These are phyloP conservation scores for Delia radicum DNA, from an alignment of 1,140 invertebrate species.

Conservation along the genomic window DNA sequence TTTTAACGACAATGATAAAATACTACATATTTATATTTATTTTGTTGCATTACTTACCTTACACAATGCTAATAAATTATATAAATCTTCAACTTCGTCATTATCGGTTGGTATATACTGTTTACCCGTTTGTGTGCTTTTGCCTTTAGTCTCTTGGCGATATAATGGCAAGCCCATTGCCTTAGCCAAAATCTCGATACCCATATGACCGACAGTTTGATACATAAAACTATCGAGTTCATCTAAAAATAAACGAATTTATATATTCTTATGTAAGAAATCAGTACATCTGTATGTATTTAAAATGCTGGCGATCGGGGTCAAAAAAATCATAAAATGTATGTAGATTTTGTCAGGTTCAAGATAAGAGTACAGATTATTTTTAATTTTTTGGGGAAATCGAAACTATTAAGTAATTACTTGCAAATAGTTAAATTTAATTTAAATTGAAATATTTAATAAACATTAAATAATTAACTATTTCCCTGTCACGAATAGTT, in stretches of 20 bases:
- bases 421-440: too few species aligned
- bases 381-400: too few species aligned
- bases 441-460: too few species aligned
- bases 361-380: too few species aligned
- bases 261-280: background rate
- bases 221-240: conserved; percentile 99
- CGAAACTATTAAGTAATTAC: too few species aligned
- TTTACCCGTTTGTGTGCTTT: conserved; percentile 74
- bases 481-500: too few species aligned
- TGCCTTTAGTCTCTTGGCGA: conserved; percentile 80
- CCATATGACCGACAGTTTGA: conserved; percentile 97
- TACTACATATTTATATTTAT: background rate
- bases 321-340: too few species aligned
- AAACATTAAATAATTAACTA: too few species aligned
- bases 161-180: conserved; percentile 93
- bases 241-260: conserved; percentile 61
- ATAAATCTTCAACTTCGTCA: conserved; percentile 99
- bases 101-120: conserved; percentile 81
- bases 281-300: background rate
- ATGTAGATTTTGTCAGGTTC: too few species aligned
- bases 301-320: background rate
- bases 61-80: conserved; percentile 76
- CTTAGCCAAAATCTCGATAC: conserved; percentile 86
- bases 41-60: conserved; percentile 64
- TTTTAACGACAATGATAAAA: too few species aligned